Evolutionary conservation across 2,888 invertebrate genomes (phyloP).

Genomic region (Lasioglossum pauxillum): DNA sequence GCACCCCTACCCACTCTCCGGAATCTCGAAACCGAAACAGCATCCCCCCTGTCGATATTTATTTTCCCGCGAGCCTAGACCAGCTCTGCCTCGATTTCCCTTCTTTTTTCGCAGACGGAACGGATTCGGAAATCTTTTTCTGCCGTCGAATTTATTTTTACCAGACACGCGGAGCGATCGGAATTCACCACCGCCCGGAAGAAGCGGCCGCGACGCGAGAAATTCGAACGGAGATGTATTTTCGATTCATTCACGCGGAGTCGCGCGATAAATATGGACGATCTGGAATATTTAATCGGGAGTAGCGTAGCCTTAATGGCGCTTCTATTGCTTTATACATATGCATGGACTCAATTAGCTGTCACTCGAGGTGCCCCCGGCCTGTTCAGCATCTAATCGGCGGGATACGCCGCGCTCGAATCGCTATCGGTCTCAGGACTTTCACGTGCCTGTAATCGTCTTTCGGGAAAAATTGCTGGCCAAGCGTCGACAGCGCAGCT

Average conservation of each 20-base stretch:
- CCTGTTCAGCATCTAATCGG: slow-evolving; percentile 37
- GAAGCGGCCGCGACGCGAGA: neutral
- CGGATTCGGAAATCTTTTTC: neutral
- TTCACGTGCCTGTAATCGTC: slow-evolving; percentile 7
- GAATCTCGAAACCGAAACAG: slow-evolving; percentile 29
- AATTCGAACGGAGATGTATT: neutral
- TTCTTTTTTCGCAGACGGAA: neutral
- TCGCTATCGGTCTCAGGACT: neutral
- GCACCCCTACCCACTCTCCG: slow-evolving; percentile 7
- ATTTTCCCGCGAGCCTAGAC: slow-evolving; percentile 40
- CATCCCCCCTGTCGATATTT: slow-evolving; percentile 52
- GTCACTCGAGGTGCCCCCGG: slow-evolving; percentile 42
- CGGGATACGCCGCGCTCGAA: slow-evolving; percentile 17
- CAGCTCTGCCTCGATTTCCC: neutral
- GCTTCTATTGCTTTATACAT: slow-evolving; percentile 53
- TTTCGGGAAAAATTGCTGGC: neutral
- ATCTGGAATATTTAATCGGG: slow-evolving; percentile 46
- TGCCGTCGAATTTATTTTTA: slow-evolving; percentile 3
- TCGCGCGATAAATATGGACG: slow-evolving; percentile 48
- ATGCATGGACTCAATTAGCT: slow-evolving; percentile 56
- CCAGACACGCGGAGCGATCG: neutral
- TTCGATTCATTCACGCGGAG: slow-evolving; percentile 35
- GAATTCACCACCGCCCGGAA: neutral
- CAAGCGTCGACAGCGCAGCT: neutral
- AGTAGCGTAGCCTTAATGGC: slow-evolving; percentile 42